phyloP scores from a whole-genome alignment of 2,797 vertebrate genomes.

The Gymnocypris eckloni region DNA sequence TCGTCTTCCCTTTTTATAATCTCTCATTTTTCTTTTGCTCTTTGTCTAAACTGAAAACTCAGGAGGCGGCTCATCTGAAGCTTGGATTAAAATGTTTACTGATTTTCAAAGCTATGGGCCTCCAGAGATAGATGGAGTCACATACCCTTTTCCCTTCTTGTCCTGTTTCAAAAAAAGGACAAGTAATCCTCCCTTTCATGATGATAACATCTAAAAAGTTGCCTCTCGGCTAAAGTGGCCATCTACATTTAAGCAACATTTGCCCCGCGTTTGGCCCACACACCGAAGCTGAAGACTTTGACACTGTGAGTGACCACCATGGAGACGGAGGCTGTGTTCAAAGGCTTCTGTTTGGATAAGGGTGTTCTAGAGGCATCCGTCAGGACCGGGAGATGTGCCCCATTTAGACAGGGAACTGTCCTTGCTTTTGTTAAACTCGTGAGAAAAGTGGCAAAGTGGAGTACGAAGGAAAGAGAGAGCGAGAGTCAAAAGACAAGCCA shows the following conservation, averaged over 20 bases:
- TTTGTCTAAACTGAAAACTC: constrained; percentile 49
- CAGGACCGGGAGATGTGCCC: constrained; percentile 29
- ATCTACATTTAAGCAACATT: constrained; percentile 54
- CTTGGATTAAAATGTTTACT: constrained; percentile 64
- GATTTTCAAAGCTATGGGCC: constrained; percentile 60
- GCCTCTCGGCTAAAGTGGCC: constrained; percentile 63
- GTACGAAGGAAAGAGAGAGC: constrained; percentile 66
- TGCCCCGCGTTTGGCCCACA: constrained; percentile 71
- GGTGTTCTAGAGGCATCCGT: constrained; percentile 40
- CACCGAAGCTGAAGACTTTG: constrained; percentile 58
- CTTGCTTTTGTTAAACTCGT: constrained; percentile 63
- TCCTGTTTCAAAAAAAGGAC: constrained; percentile 22
- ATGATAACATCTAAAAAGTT: constrained; percentile 81
- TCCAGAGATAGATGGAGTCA: constrained; percentile 56
- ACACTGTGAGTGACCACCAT: constrained; percentile 48
- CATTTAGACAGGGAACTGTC: constrained; percentile 43
- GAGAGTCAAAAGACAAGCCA: constrained; percentile 62
- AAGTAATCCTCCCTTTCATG: constrained; percentile 74
- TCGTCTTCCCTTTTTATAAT: constrained; percentile 40
- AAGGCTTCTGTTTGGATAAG: constrained; percentile 65
- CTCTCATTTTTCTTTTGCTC: constrained; percentile 15
- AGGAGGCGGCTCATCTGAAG: constrained; percentile 54
- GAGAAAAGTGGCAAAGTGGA: constrained; percentile 67
- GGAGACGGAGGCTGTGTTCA: constrained; percentile 61
- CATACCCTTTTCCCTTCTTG: constrained; percentile 33